Evolutionary conservation across 2,113 vertebrate genomes (phyloP), one percentile per base, ranked within the genome.

Genomic region (Toxotes chatareus): DNA sequence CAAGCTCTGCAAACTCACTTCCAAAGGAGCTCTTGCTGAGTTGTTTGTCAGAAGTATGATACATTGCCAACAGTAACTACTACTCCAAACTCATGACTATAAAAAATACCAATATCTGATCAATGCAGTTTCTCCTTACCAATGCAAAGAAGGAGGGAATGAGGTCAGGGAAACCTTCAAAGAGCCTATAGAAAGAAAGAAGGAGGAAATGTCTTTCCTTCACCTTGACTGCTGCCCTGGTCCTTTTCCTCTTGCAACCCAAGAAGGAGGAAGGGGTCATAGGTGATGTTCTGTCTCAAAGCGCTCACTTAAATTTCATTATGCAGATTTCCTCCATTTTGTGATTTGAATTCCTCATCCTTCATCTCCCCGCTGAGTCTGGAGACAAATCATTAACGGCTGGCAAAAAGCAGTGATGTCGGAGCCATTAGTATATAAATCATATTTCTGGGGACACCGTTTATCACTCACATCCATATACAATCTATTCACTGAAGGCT

Each of bases 261-360:
- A 3, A 7, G 19, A 9, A 7, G 49, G 49, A 51, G 49, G 17
- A 21, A 21, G 19, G 19, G 49, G 49, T 51, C 49, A 73, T 23
- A 73, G 63, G 59, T 67, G 23, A 19, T 7, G 32, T 80, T 85
- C 76, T 70, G 82, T 79, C 64, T 85, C 82, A 63, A 53, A 72
- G 60, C 47, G 0, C 51, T 77, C 23, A 7, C 57, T 59, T 80
- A 46, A 83, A 66, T n/a, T 46, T 78, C 40, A 71, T 81, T 78
- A 79, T 89, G 63, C 46, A 87, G 44, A 82, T 89, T 60, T 12
- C 12, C 23, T 38, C 70, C 38, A 47, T 74, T 83, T 74, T 31
- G 40, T 34, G 49, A 84, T 63, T 76, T 21, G 11, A 38, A 42
- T 68, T 73, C 57, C 34, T 80, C 47, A n/a, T 67, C 19, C 17